These are phyloP conservation scores for Stratiolaelaps scimitus DNA, from an alignment of 1,140 invertebrate species.

Conservation along the genomic window DNA sequence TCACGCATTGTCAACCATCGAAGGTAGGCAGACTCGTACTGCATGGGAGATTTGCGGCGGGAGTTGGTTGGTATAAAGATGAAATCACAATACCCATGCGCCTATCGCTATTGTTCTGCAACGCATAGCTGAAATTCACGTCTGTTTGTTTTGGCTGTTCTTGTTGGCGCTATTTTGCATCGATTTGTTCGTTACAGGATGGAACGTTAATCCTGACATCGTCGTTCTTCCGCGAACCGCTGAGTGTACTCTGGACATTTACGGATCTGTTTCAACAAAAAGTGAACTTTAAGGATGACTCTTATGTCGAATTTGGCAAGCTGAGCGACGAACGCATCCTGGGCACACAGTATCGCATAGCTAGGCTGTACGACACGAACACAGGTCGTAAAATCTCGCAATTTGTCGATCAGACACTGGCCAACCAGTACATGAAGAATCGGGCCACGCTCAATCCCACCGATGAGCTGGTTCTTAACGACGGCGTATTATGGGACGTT, in stretches of 20 bases:
- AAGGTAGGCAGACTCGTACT: too few relatives aligned
- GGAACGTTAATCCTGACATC: conserved; percentile 71
- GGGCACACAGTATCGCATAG: conserved; percentile 39
- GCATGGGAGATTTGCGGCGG: background rate
- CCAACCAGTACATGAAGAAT: conserved; percentile 86
- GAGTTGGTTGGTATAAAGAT: background rate
- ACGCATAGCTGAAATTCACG: too few relatives aligned
- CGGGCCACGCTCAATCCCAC: conserved; percentile 81
- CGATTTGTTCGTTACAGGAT: conserved; percentile 43
- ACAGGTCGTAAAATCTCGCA: conserved; percentile 61
- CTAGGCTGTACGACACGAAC: conserved; percentile 73
- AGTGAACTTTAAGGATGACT: conserved; percentile 57
- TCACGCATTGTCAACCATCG: conserved; percentile 60
- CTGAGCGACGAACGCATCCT: conserved; percentile 67
- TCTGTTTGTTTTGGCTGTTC: too few relatives aligned
- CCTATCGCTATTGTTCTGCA: too few relatives aligned
- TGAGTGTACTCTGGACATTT: conserved; percentile 58
- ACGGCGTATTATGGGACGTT: conserved; percentile 93
- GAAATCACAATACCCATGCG: too few relatives aligned
- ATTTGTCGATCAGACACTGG: conserved; percentile 58
- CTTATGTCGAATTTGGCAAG: conserved; percentile 84
- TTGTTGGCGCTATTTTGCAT: background rate
- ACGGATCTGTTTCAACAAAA: conserved; percentile 34
- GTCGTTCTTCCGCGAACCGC: conserved; percentile 62
- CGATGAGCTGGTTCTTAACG: conserved; percentile 82